These are phyloP conservation scores for Gymnoscopelus braueri DNA, from an alignment of 2,797 vertebrate species.

Conservation along the genomic window DNA sequence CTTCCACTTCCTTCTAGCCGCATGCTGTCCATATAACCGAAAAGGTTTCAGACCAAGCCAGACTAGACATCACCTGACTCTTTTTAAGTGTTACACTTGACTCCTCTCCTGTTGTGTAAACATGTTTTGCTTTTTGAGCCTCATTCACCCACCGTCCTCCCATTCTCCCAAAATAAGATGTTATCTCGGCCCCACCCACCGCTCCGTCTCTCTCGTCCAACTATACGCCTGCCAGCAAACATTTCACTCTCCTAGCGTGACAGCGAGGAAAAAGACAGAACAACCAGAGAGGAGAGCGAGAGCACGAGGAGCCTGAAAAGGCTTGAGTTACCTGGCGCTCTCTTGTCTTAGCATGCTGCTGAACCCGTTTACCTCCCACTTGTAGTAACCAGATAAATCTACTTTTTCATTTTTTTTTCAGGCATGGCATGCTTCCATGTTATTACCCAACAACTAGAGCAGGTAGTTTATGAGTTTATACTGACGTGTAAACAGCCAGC, in stretches of 20 bases:
- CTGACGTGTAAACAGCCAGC: conserved; percentile 1
- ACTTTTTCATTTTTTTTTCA: conserved; percentile 4
- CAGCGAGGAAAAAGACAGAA: conserved; percentile 19
- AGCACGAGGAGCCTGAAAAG: background rate
- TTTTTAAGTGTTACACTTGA: conserved; percentile 21
- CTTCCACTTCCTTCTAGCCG: no score
- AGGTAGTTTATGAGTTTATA: conserved; percentile 5
- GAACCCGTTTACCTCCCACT: conserved; percentile 54
- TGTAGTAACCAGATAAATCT: conserved; percentile 45
- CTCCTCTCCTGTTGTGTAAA: conserved; percentile 34
- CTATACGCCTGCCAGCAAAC: conserved; percentile 31
- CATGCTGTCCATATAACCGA: no score
- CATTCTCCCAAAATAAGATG: conserved; percentile 7
- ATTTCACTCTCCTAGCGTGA: conserved; percentile 36
- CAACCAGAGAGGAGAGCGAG: conserved; percentile 7
- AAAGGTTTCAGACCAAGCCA: background rate
- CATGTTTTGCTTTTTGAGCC: conserved; percentile 32
- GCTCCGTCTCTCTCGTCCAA: conserved; percentile 7
- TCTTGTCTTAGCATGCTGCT: conserved; percentile 58
- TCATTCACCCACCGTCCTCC: conserved; percentile 1
- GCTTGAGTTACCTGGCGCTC: conserved; percentile 10
- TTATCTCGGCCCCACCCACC: conserved; percentile 10
- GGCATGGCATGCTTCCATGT: conserved; percentile 15
- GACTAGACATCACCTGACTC: background rate
- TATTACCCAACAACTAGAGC: conserved; percentile 17